phyloP scores from a whole-genome alignment of 2,797 vertebrate genomes.

The Anabacerthia variegaticeps region DNA sequence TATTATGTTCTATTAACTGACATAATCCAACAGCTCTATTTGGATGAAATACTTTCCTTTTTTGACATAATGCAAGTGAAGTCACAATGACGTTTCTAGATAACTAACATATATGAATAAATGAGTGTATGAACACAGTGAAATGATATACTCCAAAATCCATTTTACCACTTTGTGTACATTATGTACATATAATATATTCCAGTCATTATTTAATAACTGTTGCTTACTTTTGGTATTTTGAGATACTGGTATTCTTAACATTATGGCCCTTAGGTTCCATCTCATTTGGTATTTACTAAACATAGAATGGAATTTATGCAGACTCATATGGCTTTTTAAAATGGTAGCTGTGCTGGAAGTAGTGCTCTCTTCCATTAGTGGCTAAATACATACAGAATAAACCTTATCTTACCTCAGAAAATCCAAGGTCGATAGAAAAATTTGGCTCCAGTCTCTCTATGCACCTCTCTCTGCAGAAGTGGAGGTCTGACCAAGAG shows the following conservation, averaged over 20 bases:
- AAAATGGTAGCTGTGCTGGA: background rate
- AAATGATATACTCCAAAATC: background rate
- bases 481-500: background rate
- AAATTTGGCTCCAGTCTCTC: background rate
- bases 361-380: background rate
- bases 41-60: background rate
- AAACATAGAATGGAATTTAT: background rate
- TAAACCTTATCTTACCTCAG: background rate
- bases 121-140: background rate
- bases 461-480: background rate
- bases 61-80: background rate
- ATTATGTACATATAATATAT: background rate
- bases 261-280: background rate
- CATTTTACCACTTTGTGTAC: background rate
- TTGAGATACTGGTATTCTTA: background rate
- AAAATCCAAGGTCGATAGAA: background rate
- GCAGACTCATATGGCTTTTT: background rate
- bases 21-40: background rate
- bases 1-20: background rate
- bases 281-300: background rate
- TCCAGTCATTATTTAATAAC: background rate
- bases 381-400: background rate
- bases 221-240: background rate
- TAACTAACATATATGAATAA: background rate
- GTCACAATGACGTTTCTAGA: background rate